These are phyloP conservation scores for Noctua fimbriata DNA, from an alignment of 2,888 invertebrate genomes.

Conservation along the genomic window DNA sequence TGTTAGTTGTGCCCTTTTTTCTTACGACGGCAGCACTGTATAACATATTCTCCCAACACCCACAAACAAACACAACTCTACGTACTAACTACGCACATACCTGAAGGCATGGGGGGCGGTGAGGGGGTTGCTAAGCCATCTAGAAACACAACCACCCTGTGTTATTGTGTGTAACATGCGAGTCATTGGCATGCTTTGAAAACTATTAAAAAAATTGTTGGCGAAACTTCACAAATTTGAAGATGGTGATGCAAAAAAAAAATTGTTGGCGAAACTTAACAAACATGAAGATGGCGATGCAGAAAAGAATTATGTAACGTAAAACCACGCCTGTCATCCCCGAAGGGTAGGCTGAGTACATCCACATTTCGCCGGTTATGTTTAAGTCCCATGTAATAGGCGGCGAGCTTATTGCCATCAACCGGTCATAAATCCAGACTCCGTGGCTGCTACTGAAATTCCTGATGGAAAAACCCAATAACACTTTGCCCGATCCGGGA, in stretches of 20 bases:
- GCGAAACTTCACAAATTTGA: background rate
- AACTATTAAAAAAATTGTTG: no score
- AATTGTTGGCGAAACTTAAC: no score
- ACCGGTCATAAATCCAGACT: no score
- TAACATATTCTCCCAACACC: background rate
- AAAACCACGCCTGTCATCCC: background rate
- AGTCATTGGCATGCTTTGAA: slow-evolving; percentile 46
- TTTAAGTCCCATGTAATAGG: background rate
- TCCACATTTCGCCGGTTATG: background rate
- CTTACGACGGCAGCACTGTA: no score
- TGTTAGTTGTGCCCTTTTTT: no score
- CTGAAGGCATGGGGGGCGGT: slow-evolving; percentile 30
- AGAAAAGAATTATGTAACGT: background rate
- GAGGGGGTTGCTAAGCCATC: slow-evolving; percentile 2
- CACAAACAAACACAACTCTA: background rate
- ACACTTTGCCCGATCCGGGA: background rate
- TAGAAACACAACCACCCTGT: slow-evolving; percentile 70
- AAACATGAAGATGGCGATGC: background rate
- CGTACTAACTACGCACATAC: slow-evolving; percentile 29
- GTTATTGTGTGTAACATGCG: slow-evolving; percentile 65
- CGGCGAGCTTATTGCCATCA: background rate
- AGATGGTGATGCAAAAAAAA: background rate
- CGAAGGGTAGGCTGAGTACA: background rate
- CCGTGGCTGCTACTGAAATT: background rate
- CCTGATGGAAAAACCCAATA: background rate